Base-by-base conservation (phyloP, 2,797 vertebrate species). In the Tachyglossus aculeatus region DNA sequence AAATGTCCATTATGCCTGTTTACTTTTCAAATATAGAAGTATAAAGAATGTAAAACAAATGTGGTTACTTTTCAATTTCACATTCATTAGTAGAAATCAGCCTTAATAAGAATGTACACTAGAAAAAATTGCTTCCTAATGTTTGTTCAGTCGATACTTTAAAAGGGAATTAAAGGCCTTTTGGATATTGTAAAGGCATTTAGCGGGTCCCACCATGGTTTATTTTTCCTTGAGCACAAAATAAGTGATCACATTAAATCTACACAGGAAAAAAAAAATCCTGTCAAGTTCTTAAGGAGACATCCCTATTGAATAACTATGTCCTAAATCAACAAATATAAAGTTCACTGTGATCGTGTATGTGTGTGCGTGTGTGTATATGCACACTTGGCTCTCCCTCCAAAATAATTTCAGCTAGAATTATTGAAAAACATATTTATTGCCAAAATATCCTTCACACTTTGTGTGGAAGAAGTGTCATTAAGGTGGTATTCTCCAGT, bases 1-100 rank as follows among this genome's bases (percentile, higher is more conserved):
- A 71, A 34, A 29, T 4, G 7, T 9, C 70, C 32, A 32, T 61
- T 63, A 61, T 24, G 14, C 41, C 48, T 44, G 9, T 2, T 22
- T 57, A 50, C 37, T 53, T 44, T 67, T 67, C 41, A 27, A 70
- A 56, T 78, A 45, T 45, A 48, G 55, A 63, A 41, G 16, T 39
- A 37, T 40, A 64, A 67, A 69, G 14, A 27, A 22, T 10, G 53
- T 16, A 34, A 75, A 80, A 43, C 29, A 56, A 69, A 51, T 56
- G 43, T 71, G 64, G 67, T 70, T 56, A 47, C 25, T 9, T 16
- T 29, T 52, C 8, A 16, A n/a, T 38, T 63, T 65, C 24, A 16
- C 16, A 34, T 38, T 57, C 32, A 36, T 60, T 75, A 56, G 36
- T 53, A 37, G 43, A 60, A 63, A 67, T 38, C 11, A 68, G 21